Conservation (phyloP, 2,797 vertebrate species). For the Urocyon cinereoargenteus region DNA sequence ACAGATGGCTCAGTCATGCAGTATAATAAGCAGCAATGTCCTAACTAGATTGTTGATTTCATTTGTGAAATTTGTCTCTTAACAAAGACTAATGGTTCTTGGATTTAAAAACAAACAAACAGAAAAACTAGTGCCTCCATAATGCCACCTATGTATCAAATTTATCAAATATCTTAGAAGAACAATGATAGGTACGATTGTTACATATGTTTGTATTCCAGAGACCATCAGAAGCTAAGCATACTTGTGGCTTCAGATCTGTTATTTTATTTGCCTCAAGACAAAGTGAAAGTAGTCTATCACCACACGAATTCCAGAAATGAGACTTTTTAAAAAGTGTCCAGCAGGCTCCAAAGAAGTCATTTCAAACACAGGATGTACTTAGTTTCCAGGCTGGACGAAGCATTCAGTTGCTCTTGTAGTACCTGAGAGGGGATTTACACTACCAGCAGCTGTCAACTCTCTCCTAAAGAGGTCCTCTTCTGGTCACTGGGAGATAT, state of each 20-base stretch:
- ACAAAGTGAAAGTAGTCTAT: conserved; percentile 30
- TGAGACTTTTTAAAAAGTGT: not conserved
- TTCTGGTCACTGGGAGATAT: not conserved
- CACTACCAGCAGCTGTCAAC: not conserved
- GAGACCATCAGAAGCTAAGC: not conserved
- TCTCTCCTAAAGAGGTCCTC: not conserved
- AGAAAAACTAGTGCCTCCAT: not conserved
- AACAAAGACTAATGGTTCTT: not conserved
- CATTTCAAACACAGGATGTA: not conserved
- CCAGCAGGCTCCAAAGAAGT: not conserved
- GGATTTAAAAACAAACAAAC: not conserved
- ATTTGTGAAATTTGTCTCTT: conserved; percentile 13
- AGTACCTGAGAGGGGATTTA: not conserved
- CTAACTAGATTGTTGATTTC: not conserved
- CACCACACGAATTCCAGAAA: conserved; percentile 35
- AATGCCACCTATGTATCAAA: not conserved
- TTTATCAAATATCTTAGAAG: not conserved
- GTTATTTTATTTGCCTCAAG: not conserved
- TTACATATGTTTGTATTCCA: rapidly evolving
- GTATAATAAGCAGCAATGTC: not conserved
- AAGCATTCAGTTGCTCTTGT: not conserved
- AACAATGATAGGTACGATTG: not conserved
- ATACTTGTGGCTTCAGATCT: not conserved
- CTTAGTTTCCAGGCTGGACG: not conserved
- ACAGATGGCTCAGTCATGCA: not conserved